phyloP scores from a whole-genome alignment of 2,888 invertebrate genomes.

The Apomyelois bistriatella region DNA sequence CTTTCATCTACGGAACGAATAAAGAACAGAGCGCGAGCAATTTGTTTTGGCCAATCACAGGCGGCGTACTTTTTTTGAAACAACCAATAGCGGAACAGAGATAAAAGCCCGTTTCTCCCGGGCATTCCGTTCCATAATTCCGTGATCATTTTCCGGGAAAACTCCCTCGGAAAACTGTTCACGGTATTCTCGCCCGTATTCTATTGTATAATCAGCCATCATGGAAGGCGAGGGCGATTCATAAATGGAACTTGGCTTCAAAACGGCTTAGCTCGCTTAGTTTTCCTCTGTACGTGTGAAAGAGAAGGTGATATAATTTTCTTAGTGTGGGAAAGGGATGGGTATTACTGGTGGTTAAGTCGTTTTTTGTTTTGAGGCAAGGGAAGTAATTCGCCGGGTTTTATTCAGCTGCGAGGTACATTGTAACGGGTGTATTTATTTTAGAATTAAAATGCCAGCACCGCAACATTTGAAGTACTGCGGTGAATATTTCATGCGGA shows the following conservation, averaged over 20 bases:
- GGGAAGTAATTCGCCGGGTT: constrained; percentile 75
- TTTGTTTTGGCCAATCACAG: constrained; percentile 79
- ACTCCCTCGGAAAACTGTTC: constrained; percentile 46
- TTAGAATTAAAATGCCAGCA: constrained; percentile 18
- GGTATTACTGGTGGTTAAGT: constrained; percentile 48
- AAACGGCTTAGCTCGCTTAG: constrained; percentile 66
- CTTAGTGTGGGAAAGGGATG: constrained; percentile 37
- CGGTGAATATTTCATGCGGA: constrained; percentile 1
- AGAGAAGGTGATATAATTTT: constrained; percentile 34
- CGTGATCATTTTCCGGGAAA: constrained; percentile 44
- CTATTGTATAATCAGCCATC: constrained; percentile 80
- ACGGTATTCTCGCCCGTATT: constrained; percentile 63
- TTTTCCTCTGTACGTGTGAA: constrained; percentile 42
- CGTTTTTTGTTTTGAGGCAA: constrained; percentile 40
- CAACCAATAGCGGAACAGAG: constrained; percentile 74
- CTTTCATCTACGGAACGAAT: constrained; percentile 53
- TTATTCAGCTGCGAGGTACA: constrained; percentile 61
- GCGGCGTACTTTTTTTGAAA: constrained; percentile 68
- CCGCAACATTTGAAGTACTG: constrained; percentile 4
- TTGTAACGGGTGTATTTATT: constrained; percentile 39
- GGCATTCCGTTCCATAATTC: constrained; percentile 47
- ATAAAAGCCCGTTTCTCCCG: constrained; percentile 65
- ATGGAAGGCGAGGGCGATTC: constrained; percentile 73
- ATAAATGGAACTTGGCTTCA: constrained; percentile 45
- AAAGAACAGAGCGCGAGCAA: constrained; percentile 73